phyloP scores from a whole-genome alignment of 2,888 invertebrate species.

The Molorchus minor region DNA sequence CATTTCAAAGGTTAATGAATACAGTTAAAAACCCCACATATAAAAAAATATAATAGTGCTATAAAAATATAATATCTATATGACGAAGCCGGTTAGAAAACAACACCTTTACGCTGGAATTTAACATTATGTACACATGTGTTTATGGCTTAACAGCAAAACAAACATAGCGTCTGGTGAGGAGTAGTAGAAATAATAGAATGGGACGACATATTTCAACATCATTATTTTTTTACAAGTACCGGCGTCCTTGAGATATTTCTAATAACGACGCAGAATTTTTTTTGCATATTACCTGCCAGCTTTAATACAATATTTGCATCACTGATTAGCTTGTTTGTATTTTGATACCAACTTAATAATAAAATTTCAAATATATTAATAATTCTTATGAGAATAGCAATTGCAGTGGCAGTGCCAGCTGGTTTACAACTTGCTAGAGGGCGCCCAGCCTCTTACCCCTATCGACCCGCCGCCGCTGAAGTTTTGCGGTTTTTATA shows the following conservation, averaged over 20 bases:
- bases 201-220: not conserved
- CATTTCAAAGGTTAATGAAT: no score
- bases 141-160: not conserved
- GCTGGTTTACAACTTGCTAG: no score
- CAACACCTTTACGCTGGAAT: not conserved
- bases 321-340: slow-evolving; percentile 3
- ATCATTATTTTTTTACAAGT: slow-evolving; percentile 3
- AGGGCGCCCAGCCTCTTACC: no score
- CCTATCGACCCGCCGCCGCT: no score
- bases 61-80: no score
- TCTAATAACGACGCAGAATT: not conserved
- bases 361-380: no score
- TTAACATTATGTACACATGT: not conserved
- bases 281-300: not conserved
- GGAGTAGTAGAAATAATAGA: not conserved
- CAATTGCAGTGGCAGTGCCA: no score
- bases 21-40: no score
- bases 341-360: slow-evolving; percentile 9
- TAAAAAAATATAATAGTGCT: no score
- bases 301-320: slow-evolving; percentile 3
- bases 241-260: slow-evolving; percentile 2
- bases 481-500: no score
- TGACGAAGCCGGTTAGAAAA: no score
- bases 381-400: no score
- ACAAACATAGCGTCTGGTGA: not conserved